A percentile compares a stretch with the other conserved stretches of the same genome.
Evolutionary conservation across 2,888 invertebrate species (phyloP).

Genomic region (Pristionchus arcanus): DNA sequence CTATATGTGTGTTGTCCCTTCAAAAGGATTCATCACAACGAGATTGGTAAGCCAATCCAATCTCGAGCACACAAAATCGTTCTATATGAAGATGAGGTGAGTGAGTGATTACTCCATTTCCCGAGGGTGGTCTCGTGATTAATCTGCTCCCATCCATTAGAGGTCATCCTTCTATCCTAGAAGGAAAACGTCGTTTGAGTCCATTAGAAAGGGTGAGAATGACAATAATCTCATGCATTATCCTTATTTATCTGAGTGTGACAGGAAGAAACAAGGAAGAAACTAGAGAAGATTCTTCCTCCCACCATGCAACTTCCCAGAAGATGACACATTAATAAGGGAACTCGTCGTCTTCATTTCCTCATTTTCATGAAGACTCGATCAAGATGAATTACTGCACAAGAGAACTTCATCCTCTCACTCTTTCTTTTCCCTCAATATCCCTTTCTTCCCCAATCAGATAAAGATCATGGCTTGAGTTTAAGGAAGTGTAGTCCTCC

Average conservation of each 20-base stretch:
- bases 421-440: background rate
- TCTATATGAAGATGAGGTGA: constrained; percentile 34
- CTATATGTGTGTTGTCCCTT: background rate
- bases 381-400: constrained; percentile 29
- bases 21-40: constrained; percentile 41
- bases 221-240: constrained; percentile 45
- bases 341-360: constrained; percentile 10
- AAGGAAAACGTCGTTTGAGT: background rate
- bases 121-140: background rate
- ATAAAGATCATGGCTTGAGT: background rate
- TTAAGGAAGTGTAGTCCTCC: background rate
- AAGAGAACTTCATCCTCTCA: constrained; percentile 32
- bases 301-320: constrained; percentile 13
- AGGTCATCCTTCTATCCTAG: background rate
- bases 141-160: constrained; percentile 26
- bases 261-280: constrained; percentile 40
- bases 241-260: constrained; percentile 16
- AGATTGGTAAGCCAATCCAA: constrained; percentile 25
- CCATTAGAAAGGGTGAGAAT: constrained; percentile 15
- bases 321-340: constrained; percentile 33
- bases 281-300: constrained; percentile 21
- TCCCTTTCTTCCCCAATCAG: background rate
- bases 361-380: constrained; percentile 36
- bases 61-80: constrained; percentile 21
- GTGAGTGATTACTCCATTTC: constrained; percentile 37